Conservation (phyloP, 2,888 invertebrate genomes). For the Leptopilina syphax region DNA sequence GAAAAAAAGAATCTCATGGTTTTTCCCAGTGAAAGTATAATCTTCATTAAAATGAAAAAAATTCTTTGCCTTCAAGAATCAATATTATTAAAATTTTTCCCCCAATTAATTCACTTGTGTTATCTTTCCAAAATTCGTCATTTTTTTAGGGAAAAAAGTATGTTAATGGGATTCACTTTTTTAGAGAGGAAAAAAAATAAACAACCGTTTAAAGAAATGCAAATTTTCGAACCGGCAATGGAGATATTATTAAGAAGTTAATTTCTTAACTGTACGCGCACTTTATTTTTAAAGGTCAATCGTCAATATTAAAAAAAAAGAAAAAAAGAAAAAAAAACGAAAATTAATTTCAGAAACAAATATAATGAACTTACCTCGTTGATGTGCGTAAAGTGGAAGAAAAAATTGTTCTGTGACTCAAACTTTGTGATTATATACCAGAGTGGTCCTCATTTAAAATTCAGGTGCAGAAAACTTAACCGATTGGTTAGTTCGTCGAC, state of each 20-base stretch:
- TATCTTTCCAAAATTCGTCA: too few relatives aligned
- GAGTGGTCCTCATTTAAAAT: constrained; percentile 73
- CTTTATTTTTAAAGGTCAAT: neutral
- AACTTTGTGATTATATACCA: constrained; percentile 72
- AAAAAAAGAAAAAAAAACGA: neutral
- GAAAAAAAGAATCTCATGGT: too few relatives aligned
- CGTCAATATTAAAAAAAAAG: neutral
- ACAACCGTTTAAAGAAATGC: constrained; percentile 27
- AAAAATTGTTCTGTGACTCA: constrained; percentile 54
- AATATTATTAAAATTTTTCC: too few relatives aligned
- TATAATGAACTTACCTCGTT: constrained; percentile 68
- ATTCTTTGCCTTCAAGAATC: too few relatives aligned
- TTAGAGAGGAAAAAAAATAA: neutral
- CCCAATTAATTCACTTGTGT: too few relatives aligned
- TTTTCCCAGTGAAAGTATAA: too few relatives aligned
- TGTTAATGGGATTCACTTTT: constrained; percentile 21
- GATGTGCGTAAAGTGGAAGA: constrained; percentile 49
- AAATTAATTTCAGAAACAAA: constrained; percentile 20
- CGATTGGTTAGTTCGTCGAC: constrained; percentile 75
- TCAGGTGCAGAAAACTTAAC: constrained; percentile 71
- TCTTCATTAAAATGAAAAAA: too few relatives aligned
- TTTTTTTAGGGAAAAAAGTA: neutral
- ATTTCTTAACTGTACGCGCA: constrained; percentile 12
- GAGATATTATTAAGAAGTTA: neutral
- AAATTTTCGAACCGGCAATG: constrained; percentile 11